These are phyloP conservation scores for Atrichornis clamosus DNA, from an alignment of 2,113 vertebrate species.

Conservation along the genomic window DNA sequence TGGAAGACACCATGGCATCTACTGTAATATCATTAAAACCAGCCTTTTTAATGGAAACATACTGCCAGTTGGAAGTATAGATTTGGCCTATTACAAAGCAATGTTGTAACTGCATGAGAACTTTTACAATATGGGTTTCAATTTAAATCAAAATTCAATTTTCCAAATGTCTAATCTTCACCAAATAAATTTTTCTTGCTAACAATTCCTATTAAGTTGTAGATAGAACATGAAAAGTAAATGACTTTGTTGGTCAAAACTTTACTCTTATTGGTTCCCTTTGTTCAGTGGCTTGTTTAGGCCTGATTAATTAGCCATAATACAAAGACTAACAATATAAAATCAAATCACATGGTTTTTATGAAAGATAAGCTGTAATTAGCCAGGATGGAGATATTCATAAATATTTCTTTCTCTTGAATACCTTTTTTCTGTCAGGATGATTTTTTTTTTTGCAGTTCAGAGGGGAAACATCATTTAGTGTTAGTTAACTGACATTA, in stretches of 20 bases:
- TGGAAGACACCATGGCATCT: background rate
- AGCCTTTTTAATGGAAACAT: background rate
- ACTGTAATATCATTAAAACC: background rate
- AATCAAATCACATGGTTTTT: background rate
- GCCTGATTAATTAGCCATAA: background rate
- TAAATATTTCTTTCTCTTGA: background rate
- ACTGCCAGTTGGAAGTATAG: background rate
- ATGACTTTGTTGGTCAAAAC: background rate
- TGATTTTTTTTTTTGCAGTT: background rate
- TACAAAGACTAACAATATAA: background rate
- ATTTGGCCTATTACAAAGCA: background rate
- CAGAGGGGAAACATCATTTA: background rate
- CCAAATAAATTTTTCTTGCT: background rate
- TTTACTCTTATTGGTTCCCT: background rate
- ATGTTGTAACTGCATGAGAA: background rate
- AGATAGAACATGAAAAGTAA: background rate
- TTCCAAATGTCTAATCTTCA: background rate
- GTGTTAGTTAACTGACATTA: background rate
- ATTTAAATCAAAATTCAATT: background rate
- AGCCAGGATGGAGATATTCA: background rate
- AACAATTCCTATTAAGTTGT: background rate
- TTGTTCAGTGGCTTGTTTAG: background rate
- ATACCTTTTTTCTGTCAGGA: background rate
- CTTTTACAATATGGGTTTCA: background rate
- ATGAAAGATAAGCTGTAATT: background rate